Percentiles rank a stretch among this genome's conserved stretches.
phyloP scores from a whole-genome alignment of 2,888 invertebrate genomes.

The Eudasyphora cyanicolor region DNA sequence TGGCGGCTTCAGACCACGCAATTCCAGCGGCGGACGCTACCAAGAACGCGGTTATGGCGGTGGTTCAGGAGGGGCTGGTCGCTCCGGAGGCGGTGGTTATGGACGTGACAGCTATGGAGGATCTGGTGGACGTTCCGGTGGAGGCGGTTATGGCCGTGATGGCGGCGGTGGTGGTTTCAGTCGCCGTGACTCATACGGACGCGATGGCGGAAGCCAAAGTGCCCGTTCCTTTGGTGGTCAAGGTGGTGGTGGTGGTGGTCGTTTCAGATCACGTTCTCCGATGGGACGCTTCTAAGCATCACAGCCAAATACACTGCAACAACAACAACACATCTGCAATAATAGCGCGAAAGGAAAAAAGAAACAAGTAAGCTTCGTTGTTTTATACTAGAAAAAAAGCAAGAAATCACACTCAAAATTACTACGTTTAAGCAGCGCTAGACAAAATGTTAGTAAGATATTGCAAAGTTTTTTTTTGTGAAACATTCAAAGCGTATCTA shows the following conservation, averaged over 20 bases:
- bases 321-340: conserved; percentile 20
- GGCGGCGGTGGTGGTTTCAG: conserved; percentile 81
- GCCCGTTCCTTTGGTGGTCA: conserved; percentile 70
- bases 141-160: conserved; percentile 80
- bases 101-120: conserved; percentile 76
- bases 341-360: conserved; percentile 9
- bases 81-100: conserved; percentile 70
- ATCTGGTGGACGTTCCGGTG: conserved; percentile 74
- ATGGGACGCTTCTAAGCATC: conserved; percentile 70
- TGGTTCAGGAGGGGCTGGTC: conserved; percentile 65
- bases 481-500: conserved; percentile 22
- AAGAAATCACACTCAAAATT: conserved; percentile 32
- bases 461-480: conserved; percentile 25
- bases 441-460: conserved; percentile 52
- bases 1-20: conserved; percentile 81
- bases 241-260: conserved; percentile 76
- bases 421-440: conserved; percentile 61
- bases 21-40: conserved; percentile 78
- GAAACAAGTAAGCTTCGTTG: conserved; percentile 60
- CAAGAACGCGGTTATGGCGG: conserved; percentile 67
- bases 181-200: conserved; percentile 71
- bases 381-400: conserved; percentile 32
- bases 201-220: conserved; percentile 78
- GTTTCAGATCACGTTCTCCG: conserved; percentile 79
- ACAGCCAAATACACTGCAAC: conserved; percentile 26